Base-by-base conservation (phyloP, 2,888 invertebrate species). In the Polyommatus icarus region DNA sequence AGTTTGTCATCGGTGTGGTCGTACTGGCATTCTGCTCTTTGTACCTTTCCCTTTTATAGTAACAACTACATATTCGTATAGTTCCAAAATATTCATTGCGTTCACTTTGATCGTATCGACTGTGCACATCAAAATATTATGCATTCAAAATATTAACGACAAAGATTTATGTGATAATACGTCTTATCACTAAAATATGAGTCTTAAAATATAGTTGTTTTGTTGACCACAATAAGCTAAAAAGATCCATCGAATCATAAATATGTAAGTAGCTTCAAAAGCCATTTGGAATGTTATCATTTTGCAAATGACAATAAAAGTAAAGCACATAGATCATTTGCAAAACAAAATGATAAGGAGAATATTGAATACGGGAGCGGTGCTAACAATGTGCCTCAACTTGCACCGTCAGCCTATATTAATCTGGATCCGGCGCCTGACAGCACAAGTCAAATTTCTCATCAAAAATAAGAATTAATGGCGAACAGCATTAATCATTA, bases 381-480 rank as follows among this genome's bases (percentile, higher is more conserved):
- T 84, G 83, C 85, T 85, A 84, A 84, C 86, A 85, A 84, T 89
- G 88, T 88, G 88, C 86, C 86, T 85, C 86, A 93, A 94, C 86
- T 91, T 93, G 93, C 94, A 91, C 82, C 90, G 93, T 94, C 94
- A 93, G 91, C 92, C 87, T 87, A 87, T 92, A 93, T 93, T 91
- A 93, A 93, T 94, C 93, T 93, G 90, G 90, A 89, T 92, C 92
- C 90, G 91, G 90, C 90, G 89, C 84, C 90, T 92, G 93, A 93
- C 92, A 91, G 92, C 91, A 87, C 89, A 92, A 93, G 93, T 93
- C 93, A 92, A 93, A 93, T 93, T 93, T 93, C 94, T 93, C 94
- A 93, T 94, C 93, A 93, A 92, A 93, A 93, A 94, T 94, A 93
- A 92, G 93, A 93, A 94, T 94, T 94, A 93, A 94, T 93, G 93